Evolutionary conservation across 2,113 vertebrate genomes (phyloP).

Genomic region (Eulemur rufifrons): DNA sequence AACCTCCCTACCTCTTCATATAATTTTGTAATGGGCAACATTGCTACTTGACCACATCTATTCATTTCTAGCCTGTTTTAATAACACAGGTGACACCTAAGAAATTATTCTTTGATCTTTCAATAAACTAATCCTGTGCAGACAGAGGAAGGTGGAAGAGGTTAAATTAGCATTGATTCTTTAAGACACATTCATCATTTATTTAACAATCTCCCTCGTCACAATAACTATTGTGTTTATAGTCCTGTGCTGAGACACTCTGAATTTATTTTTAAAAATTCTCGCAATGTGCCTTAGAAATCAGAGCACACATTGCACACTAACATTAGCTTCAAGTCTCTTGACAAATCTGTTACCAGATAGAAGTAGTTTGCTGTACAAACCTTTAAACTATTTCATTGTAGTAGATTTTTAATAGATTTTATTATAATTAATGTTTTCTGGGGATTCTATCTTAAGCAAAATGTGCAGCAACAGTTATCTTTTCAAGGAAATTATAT

Average conservation of each 20-base stretch:
- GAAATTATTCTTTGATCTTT: slow-evolving; percentile 72
- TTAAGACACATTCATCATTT: slow-evolving; percentile 63
- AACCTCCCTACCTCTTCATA: background rate
- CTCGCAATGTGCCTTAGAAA: slow-evolving; percentile 6
- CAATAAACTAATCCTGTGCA: slow-evolving; percentile 67
- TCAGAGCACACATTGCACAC: background rate
- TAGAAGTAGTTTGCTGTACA: slow-evolving; percentile 19
- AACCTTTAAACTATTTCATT: background rate
- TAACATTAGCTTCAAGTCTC: background rate
- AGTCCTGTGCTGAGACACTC: background rate
- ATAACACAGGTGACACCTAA: slow-evolving; percentile 40
- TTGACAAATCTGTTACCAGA: background rate
- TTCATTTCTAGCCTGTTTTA: slow-evolving; percentile 36
- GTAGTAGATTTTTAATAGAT: background rate
- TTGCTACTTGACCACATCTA: background rate
- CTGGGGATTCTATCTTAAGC: background rate
- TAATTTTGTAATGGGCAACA: background rate
- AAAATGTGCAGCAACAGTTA: background rate
- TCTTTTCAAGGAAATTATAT: background rate
- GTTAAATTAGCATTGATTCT: slow-evolving; percentile 69
- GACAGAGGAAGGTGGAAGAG: slow-evolving; percentile 53
- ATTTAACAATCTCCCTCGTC: slow-evolving; percentile 50
- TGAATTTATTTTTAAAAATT: slow-evolving; percentile 23
- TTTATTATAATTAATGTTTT: background rate
- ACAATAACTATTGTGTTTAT: background rate